phyloP scores from a whole-genome alignment of 2,888 invertebrate genomes.

The Drosophila mimica region DNA sequence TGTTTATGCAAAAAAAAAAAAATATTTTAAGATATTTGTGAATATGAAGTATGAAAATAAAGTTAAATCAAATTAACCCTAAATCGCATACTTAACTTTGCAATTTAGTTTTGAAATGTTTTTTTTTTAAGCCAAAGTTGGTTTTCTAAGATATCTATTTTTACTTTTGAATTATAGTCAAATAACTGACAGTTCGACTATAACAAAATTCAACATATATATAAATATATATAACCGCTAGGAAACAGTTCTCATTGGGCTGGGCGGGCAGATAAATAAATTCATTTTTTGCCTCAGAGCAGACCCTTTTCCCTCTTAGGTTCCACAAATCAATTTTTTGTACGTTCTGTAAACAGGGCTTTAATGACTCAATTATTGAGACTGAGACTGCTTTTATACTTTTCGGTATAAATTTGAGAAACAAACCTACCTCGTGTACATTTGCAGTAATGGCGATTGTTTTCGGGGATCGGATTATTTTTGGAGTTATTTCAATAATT shows the following conservation, averaged over 20 bases:
- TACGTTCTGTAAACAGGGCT: no score
- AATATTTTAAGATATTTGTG: slow-evolving; percentile 63
- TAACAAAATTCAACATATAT: neutral
- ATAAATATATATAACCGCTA: neutral
- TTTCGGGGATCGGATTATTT: no score
- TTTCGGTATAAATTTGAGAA: neutral
- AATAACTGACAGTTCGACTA: neutral
- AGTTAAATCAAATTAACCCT: slow-evolving; percentile 24
- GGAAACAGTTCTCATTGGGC: no score
- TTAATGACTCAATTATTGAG: neutral
- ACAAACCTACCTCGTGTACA: neutral
- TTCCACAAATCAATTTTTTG: neutral
- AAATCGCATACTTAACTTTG: slow-evolving; percentile 1
- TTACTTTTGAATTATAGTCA: neutral
- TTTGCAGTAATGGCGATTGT: neutral
- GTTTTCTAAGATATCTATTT: neutral
- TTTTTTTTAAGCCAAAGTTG: neutral
- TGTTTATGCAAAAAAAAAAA: slow-evolving; percentile 53
- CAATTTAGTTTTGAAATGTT: slow-evolving; percentile 1
- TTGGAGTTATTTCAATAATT: neutral
- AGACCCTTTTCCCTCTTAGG: neutral
- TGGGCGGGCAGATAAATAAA: no score
- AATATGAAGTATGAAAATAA: slow-evolving; percentile 54
- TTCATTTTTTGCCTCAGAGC: neutral
- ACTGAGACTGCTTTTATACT: neutral